These are phyloP conservation scores for Petrocephalus microphthalmus DNA, from an alignment of 2,113 vertebrate species.

Conservation along the genomic window DNA sequence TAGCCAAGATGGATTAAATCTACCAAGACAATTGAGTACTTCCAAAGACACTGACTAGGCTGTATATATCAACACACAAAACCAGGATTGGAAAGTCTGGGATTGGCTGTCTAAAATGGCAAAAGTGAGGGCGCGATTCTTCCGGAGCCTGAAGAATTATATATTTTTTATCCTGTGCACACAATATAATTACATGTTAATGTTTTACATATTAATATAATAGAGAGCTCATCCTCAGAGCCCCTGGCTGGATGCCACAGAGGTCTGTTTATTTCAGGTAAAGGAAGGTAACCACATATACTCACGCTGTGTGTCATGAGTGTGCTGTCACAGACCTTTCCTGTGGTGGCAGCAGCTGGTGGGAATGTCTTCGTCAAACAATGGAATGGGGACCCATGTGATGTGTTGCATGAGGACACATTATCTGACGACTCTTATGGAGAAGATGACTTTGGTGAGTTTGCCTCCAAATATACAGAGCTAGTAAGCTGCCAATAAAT, in stretches of 20 bases:
- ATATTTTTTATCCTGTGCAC: neutral
- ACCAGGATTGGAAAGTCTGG: neutral
- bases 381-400: neutral
- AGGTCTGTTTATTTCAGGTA: neutral
- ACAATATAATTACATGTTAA: neutral
- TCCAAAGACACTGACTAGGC: neutral
- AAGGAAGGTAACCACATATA: neutral
- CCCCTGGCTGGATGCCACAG: neutral
- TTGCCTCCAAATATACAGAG: neutral
- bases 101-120: neutral
- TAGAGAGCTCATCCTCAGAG: neutral
- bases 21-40: neutral
- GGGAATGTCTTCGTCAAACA: neutral
- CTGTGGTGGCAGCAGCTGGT: neutral
- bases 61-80: neutral
- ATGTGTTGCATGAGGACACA: neutral
- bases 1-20: neutral
- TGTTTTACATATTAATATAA: neutral
- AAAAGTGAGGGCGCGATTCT: neutral
- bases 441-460: neutral
- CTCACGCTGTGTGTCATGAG: neutral
- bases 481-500: neutral
- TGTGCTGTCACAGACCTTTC: neutral
- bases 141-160: neutral
- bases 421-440: neutral